Evolutionary conservation across 2,888 invertebrate species (phyloP).

Genomic region (Uropetala carovei): DNA sequence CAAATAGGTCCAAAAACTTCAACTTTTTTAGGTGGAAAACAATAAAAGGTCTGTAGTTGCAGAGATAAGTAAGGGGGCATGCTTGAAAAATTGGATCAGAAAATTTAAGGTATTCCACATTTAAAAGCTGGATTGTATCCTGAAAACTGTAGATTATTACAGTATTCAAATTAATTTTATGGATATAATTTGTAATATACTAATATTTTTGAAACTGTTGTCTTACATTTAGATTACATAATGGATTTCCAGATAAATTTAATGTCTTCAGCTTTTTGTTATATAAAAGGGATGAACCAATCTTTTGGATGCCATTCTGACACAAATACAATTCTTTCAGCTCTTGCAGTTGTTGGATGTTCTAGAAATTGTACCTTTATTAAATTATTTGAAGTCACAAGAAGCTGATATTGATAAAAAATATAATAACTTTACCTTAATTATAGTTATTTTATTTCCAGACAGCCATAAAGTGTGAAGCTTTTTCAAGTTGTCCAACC

Average conservation of each 20-base stretch:
- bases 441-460: constrained; percentile 8
- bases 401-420: not conserved
- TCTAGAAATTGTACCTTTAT: not conserved
- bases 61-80: not conserved
- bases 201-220: no score
- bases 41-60: constrained; percentile 10
- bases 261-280: constrained; percentile 9
- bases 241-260: constrained; percentile 42
- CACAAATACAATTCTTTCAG: constrained; percentile 7
- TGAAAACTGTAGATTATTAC: not conserved
- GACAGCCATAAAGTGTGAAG: constrained; percentile 10
- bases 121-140: not conserved
- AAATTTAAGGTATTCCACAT: not conserved
- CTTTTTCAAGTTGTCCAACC: constrained; percentile 4
- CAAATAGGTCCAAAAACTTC: constrained; percentile 10
- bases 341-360: not conserved
- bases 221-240: not conserved
- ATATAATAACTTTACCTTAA: not conserved
- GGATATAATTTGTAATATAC: not conserved
- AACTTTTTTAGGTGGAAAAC: not conserved
- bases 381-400: no score
- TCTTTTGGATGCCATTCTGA: constrained; percentile 1
- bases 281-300: not conserved
- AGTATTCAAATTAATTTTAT: not conserved
- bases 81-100: not conserved